Percentiles rank a stretch among this genome's conserved stretches.
Evolutionary conservation across 1,140 invertebrate species (phyloP).

Genomic region (Nebria ingens): DNA sequence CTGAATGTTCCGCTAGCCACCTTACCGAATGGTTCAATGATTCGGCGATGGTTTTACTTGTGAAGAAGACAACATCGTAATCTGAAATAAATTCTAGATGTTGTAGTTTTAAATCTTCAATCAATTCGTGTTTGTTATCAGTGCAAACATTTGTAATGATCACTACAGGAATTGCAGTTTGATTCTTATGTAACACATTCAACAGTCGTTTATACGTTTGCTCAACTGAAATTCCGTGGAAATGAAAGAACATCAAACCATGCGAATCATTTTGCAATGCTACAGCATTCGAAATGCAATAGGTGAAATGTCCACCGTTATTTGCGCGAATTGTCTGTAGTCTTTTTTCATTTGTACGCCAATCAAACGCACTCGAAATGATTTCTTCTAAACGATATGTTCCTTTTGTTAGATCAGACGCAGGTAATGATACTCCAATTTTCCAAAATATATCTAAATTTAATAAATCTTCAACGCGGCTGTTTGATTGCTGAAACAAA

Average conservation of each 20-base stretch:
- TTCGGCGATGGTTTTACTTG: too few relatives aligned
- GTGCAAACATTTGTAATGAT: conserved; percentile 33
- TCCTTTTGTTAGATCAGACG: conserved; percentile 28
- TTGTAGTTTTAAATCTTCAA: conserved; percentile 16
- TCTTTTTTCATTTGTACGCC: conserved; percentile 15
- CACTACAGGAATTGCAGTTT: conserved; percentile 18
- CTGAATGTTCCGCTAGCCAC: too few relatives aligned
- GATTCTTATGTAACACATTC: conserved; percentile 12
- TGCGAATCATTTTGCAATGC: conserved; percentile 18
- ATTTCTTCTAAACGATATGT: conserved; percentile 27
- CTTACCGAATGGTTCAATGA: too few relatives aligned
- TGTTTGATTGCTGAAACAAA: conserved; percentile 36
- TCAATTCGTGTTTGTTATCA: conserved; percentile 19
- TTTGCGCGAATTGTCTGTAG: neutral
- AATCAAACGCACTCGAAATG: conserved; percentile 31
- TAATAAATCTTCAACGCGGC: conserved; percentile 37
- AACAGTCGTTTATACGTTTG: too few relatives aligned
- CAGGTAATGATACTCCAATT: conserved; percentile 47
- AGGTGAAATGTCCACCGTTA: neutral
- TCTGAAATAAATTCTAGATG: too few relatives aligned
- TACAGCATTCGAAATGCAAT: neutral
- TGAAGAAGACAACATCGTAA: too few relatives aligned
- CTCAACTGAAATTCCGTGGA: conserved; percentile 27
- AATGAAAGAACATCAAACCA: conserved; percentile 34
- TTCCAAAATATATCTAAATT: conserved; percentile 55